Percentiles rank a stretch among this genome's conserved stretches.
phyloP scores from a whole-genome alignment of 2,888 invertebrate species.

The Hydropsyche betteni region DNA sequence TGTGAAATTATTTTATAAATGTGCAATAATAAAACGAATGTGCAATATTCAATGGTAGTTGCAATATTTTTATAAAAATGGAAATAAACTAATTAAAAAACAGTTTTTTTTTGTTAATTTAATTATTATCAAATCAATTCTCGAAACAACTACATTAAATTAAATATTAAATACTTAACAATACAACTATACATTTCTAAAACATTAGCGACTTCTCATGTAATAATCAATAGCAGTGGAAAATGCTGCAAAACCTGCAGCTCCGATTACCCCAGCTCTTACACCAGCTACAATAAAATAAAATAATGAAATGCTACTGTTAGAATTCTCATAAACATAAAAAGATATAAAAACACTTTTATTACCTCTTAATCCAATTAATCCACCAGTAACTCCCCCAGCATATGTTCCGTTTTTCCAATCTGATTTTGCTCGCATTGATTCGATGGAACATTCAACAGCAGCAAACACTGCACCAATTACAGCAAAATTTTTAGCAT shows the following conservation, averaged over 20 bases:
- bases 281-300: slow-evolving; percentile 79
- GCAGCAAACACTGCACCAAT: slow-evolving; percentile 94
- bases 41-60: slow-evolving; percentile 47
- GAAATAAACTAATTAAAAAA: slow-evolving; percentile 7
- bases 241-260: slow-evolving; percentile 97
- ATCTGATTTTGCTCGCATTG: slow-evolving; percentile 93
- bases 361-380: slow-evolving; percentile 84
- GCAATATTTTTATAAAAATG: slow-evolving; percentile 44
- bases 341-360: not conserved
- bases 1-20: not conserved
- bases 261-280: slow-evolving; percentile 92
- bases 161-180: not conserved
- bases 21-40: slow-evolving; percentile 34
- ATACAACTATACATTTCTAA: not conserved
- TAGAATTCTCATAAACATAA: too few species aligned
- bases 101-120: slow-evolving; percentile 5
- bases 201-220: slow-evolving; percentile 68
- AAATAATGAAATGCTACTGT: not conserved
- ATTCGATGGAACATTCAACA: slow-evolving; percentile 94
- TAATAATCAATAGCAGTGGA: slow-evolving; percentile 97
- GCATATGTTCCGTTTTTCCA: slow-evolving; percentile 97
- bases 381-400: slow-evolving; percentile 92
- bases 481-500: slow-evolving; percentile 98
- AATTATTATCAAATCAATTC: slow-evolving; percentile 6
- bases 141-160: not conserved